Base-by-base conservation (phyloP, 35 echinoderm and acorn worm species). In the Lytechinus variegatus region DNA sequence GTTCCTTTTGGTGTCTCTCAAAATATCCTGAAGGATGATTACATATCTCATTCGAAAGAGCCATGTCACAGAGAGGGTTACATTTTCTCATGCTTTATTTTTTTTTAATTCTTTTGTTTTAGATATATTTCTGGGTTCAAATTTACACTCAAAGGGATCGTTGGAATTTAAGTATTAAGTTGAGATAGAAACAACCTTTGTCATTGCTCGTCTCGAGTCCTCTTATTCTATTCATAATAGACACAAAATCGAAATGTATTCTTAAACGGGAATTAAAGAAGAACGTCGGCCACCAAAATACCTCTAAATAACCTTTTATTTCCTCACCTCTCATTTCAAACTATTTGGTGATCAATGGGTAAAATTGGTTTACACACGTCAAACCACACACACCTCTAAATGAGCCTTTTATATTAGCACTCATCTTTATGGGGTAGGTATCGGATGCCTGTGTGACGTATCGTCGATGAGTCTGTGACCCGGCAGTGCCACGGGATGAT, bases 221-320 rank as follows among this genome's bases (percentile, higher is more conserved):
- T 71, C 61, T 13, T 79, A 16, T n/a, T 79, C 8, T 16, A 4
- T 27, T 5, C 66, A 79, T 24, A 19, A 24, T 79, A 24, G 66
- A 79, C 66, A 79, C n/a, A 24, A 79, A 79, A 79, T 79, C 66
- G 66, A 79, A 79, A 24, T 79, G 66, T 79, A 79, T 79, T 79
- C 66, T 24, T 79, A 79, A 79, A 79, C 66, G 66, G 8, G 66
- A 79, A 79, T 79, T 79, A 79, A n/a, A 79, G 14, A 24, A 16
- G 66, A 79, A 4, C 14, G 66, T n/a, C 19, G 66, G 66, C 66
- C 19, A 79, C 19, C 66, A 24, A 79, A 14, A 79, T 24, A 79
- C 66, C 19, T 24, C 66, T 21, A 79, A 79, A 79, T 21, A 79
- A 79, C 66, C 66, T 79, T 79, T 79, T 21, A 79, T 19, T 14